Conservation (phyloP, 2,797 vertebrate species). For the Pantherophis vulpinus region DNA sequence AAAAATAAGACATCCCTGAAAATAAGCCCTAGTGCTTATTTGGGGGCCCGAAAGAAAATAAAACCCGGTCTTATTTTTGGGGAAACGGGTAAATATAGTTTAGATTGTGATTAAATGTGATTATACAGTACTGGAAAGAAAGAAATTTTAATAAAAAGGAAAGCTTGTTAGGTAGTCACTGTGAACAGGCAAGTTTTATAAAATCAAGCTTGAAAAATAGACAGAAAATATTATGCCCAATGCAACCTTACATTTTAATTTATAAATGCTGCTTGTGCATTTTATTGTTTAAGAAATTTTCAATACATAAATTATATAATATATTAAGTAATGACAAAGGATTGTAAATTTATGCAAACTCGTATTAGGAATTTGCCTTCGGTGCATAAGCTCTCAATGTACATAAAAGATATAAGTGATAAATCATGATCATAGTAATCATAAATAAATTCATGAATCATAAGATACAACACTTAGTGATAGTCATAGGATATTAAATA, state of each 20-base stretch:
- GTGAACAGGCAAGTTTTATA: background rate
- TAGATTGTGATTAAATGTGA: background rate
- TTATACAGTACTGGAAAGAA: background rate
- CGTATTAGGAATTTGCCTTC: no score
- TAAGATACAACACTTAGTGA: no score
- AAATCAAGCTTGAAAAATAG: background rate
- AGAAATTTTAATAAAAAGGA: background rate
- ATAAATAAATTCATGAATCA: no score
- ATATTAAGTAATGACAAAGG: background rate
- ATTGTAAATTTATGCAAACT: background rate
- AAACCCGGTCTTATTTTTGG: no score
- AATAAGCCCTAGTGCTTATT: no score
- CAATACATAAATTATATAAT: background rate
- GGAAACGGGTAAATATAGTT: background rate
- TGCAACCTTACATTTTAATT: background rate
- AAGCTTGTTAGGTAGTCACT: background rate
- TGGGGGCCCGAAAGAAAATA: no score
- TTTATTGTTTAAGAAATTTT: background rate
- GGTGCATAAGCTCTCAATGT: no score
- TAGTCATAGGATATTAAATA: no score
- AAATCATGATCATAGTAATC: no score
- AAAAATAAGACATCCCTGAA: no score
- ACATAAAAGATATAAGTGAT: no score
- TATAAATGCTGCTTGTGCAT: background rate
- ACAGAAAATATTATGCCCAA: background rate